A percentile compares a stretch with the other conserved stretches of the same genome.
Conservation (phyloP, 2,797 vertebrate species). For the Pteronotus mesoamericanus region DNA sequence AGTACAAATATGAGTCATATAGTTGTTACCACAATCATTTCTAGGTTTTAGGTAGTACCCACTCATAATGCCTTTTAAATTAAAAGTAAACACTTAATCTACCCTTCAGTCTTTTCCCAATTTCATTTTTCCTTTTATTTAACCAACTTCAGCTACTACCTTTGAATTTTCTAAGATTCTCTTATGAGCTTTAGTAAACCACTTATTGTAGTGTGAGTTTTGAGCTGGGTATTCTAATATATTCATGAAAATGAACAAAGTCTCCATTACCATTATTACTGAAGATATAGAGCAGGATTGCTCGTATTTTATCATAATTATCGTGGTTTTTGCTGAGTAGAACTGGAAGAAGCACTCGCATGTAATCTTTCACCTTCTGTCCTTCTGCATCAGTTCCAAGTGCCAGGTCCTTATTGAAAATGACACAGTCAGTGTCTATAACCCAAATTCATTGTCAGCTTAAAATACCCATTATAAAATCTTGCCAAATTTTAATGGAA, state of each 20-base stretch:
- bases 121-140: neutral
- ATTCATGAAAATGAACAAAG: neutral
- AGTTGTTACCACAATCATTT: neutral
- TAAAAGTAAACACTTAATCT: neutral
- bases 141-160: neutral
- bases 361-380: constrained; percentile 93
- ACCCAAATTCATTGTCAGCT: neutral
- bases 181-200: neutral
- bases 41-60: neutral
- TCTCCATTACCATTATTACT: constrained; percentile 88
- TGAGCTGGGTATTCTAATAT: neutral
- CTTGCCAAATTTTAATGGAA: constrained; percentile 16
- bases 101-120: neutral
- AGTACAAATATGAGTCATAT: constrained; percentile 40
- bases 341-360: constrained; percentile 96
- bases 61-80: neutral
- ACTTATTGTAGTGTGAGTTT: neutral
- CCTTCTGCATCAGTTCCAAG: constrained; percentile 93
- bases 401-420: constrained; percentile 88
- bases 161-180: neutral
- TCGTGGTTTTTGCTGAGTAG: constrained; percentile 87
- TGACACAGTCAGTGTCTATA: neutral
- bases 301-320: constrained; percentile 93
- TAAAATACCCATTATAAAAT: neutral
- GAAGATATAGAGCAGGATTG: constrained; percentile 97